phyloP scores from a whole-genome alignment of 2,888 invertebrate species.

The Euproctis similis region DNA sequence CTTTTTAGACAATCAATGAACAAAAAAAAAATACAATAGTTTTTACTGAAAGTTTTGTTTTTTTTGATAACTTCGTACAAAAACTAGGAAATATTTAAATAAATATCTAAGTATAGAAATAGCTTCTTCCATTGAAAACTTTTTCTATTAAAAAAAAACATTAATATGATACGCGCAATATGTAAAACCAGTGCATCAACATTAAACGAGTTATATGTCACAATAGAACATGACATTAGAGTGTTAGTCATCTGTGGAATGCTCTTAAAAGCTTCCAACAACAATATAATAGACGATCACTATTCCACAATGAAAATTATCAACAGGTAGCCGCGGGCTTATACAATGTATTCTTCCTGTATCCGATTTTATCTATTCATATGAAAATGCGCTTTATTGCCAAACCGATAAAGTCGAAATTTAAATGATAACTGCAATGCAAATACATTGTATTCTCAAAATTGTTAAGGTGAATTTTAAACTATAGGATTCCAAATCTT shows the following conservation, averaged over 20 bases:
- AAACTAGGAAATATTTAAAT: too few relatives aligned
- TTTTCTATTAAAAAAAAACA: too few relatives aligned
- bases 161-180: background rate
- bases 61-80: too few relatives aligned
- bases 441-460: constrained; percentile 24
- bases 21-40: too few relatives aligned
- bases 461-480: constrained; percentile 22
- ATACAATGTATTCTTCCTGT: constrained; percentile 68
- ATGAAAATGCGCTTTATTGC: constrained; percentile 25
- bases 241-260: constrained; percentile 53
- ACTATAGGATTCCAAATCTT: too few relatives aligned
- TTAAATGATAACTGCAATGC: constrained; percentile 6
- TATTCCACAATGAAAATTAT: constrained; percentile 61
- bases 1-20: too few relatives aligned
- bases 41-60: too few relatives aligned
- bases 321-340: constrained; percentile 68
- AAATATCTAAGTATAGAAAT: too few relatives aligned
- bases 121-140: too few relatives aligned
- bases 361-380: constrained; percentile 29
- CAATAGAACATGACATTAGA: constrained; percentile 23
- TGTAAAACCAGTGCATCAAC: too few relatives aligned
- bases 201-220: constrained; percentile 13
- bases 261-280: constrained; percentile 48
- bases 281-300: constrained; percentile 51
- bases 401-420: constrained; percentile 17